A percentile compares a stretch with the other conserved stretches of the same genome.
Conservation (phyloP, 2,113 vertebrate species). For the Xiphophorus couchianus region DNA sequence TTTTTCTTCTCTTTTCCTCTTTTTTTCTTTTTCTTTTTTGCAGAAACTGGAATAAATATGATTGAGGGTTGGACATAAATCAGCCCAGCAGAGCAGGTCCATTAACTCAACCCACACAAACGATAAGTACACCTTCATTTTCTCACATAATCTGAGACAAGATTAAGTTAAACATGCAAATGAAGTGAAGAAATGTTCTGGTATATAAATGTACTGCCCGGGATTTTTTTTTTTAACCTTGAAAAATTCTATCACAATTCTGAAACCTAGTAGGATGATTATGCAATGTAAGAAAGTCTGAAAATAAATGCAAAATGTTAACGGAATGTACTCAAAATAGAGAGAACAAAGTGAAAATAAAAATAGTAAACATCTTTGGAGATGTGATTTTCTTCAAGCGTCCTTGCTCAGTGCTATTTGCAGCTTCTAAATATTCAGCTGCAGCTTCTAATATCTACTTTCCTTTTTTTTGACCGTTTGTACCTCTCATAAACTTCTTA, state of each 20-base stretch:
- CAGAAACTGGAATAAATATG: not conserved
- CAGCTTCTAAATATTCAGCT: not conserved
- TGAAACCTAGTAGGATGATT: not conserved
- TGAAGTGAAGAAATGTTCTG: not conserved
- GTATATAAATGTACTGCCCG: slow-evolving; percentile 5
- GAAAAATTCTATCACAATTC: not conserved
- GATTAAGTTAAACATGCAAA: slow-evolving; percentile 36
- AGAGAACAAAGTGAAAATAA: not conserved
- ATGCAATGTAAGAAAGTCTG: not conserved
- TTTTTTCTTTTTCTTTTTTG: not conserved
- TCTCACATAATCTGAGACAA: slow-evolving; percentile 14
- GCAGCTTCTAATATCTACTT: not conserved
- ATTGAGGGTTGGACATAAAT: slow-evolving; percentile 14
- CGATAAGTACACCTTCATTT: slow-evolving; percentile 23
- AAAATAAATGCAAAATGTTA: not conserved
- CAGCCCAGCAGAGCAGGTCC: slow-evolving; percentile 8
- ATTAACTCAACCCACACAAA: slow-evolving; percentile 33
- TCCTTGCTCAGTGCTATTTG: not conserved
- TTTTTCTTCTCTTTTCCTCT: too few relatives aligned
- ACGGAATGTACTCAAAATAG: not conserved
- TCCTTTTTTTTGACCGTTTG: not conserved
- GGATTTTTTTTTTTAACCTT: not conserved
- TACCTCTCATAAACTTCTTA: not conserved
- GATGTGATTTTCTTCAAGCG: not conserved
- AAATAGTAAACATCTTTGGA: not conserved